Evolutionary conservation across 2,888 invertebrate species (phyloP).

Genomic region (Nipponacmea schrenckii): DNA sequence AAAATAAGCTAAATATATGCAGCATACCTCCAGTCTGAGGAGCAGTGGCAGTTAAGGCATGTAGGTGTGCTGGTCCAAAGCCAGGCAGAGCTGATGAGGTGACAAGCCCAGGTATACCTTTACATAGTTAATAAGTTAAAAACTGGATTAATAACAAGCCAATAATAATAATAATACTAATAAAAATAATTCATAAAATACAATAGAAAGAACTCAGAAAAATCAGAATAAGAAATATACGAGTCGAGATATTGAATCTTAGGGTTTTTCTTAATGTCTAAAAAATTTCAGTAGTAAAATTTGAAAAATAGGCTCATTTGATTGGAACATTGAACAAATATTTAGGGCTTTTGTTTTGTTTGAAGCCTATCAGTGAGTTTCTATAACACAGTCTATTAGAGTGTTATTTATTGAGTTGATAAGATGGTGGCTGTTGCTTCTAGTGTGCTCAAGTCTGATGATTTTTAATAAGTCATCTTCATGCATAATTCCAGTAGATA

Average conservation of each 20-base stretch:
- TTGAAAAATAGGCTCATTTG: no score
- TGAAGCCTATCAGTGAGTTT: no score
- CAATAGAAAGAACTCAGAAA: background rate
- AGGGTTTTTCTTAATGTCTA: no score
- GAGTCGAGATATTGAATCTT: background rate
- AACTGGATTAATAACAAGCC: slow-evolving; percentile 16
- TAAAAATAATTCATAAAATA: background rate
- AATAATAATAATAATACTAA: background rate
- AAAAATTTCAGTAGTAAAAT: no score
- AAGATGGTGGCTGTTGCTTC: no score
- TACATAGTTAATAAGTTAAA: slow-evolving; percentile 25
- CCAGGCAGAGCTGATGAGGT: slow-evolving; percentile 82
- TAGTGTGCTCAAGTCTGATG: no score
- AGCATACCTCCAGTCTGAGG: slow-evolving; percentile 48
- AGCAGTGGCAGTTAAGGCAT: slow-evolving; percentile 53
- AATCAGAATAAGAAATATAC: background rate
- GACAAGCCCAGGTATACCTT: slow-evolving; percentile 80
- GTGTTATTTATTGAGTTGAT: no score
- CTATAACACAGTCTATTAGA: no score
- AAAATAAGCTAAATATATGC: slow-evolving; percentile 24
- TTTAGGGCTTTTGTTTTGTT: no score
- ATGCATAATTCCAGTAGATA: no score
- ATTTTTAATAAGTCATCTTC: no score
- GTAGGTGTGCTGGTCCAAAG: slow-evolving; percentile 82
- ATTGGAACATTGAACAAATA: no score